Conservation (phyloP, 2,797 vertebrate genomes). For the Zalophus californianus region DNA sequence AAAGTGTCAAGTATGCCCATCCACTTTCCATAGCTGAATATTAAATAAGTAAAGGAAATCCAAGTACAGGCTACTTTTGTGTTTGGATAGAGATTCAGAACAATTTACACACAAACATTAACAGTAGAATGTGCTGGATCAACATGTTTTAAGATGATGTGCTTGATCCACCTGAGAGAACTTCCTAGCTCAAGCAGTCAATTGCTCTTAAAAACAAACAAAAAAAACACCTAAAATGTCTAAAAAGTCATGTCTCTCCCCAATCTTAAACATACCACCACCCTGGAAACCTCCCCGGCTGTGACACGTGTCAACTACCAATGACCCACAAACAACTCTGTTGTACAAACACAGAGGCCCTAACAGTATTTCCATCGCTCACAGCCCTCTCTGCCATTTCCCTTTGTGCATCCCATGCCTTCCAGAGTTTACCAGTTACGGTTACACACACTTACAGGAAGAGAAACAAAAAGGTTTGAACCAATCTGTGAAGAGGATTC, state of each 20-base stretch:
- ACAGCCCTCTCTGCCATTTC: constrained; percentile 12
- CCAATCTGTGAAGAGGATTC: not conserved
- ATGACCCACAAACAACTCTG: constrained; percentile 2
- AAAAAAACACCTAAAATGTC: not conserved
- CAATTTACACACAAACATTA: not conserved
- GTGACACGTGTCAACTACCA: constrained; percentile 25
- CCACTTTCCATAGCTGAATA: not conserved
- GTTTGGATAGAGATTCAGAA: not conserved
- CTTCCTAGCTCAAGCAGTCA: not conserved
- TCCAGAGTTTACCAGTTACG: not conserved
- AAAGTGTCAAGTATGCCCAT: not conserved
- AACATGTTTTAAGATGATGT: not conserved
- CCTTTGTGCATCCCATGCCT: not conserved
- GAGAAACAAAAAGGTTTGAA: not conserved
- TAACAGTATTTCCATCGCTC: constrained; percentile 21
- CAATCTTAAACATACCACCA: constrained; percentile 2
- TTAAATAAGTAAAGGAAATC: constrained; percentile 39
- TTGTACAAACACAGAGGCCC: not conserved
- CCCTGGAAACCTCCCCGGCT: not conserved
- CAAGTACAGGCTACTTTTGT: not conserved
- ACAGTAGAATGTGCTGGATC: constrained; percentile 1
- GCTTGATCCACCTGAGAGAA: not conserved
- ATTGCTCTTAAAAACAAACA: not conserved
- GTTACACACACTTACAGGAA: not conserved
- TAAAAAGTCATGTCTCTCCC: not conserved